Conservation (phyloP, 2,797 vertebrate genomes). For the Lemur catta region DNA sequence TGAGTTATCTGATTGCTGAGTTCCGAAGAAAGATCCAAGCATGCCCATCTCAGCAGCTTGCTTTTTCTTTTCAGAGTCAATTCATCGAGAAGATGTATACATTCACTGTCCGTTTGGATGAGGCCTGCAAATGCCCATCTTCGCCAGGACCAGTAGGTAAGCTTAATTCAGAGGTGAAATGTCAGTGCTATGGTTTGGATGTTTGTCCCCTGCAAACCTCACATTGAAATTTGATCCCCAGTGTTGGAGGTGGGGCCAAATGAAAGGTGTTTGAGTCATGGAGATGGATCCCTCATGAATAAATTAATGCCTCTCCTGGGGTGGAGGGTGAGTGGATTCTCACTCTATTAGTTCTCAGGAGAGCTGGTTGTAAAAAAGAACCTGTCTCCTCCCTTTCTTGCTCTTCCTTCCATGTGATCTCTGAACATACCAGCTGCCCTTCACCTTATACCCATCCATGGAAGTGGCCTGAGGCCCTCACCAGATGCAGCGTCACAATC, state of each 20-base stretch:
- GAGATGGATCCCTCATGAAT: not conserved
- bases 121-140: not conserved
- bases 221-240: not conserved
- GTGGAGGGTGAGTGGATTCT: not conserved
- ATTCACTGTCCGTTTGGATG: not conserved
- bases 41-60: not conserved
- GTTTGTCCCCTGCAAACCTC: not conserved
- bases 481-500: not conserved
- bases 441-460: too few relatives aligned
- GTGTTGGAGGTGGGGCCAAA: not conserved
- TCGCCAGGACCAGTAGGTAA: not conserved
- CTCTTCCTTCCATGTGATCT: not conserved
- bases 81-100: not conserved
- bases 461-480: not conserved
- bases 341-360: not conserved
- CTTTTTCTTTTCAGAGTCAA: not conserved
- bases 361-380: not conserved
- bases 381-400: not conserved
- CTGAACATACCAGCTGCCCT: not conserved
- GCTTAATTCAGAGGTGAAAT: constrained; percentile 16
- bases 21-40: not conserved
- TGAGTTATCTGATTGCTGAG: not conserved
- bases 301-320: not conserved
- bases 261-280: not conserved
- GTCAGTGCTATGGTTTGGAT: not conserved